These are phyloP conservation scores for Pogonomyrmex californicus DNA, from an alignment of 1,140 invertebrate species.

Conservation along the genomic window DNA sequence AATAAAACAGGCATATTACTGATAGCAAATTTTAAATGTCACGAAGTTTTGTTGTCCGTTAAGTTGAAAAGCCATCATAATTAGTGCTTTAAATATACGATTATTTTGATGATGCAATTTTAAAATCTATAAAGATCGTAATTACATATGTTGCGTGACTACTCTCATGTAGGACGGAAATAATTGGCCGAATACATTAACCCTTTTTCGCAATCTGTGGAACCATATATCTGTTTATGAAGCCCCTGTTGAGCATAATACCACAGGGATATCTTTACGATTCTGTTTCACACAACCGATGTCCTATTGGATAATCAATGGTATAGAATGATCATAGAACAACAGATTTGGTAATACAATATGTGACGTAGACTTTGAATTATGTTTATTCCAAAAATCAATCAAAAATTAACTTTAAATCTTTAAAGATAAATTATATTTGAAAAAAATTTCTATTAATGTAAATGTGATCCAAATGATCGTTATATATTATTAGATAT, in stretches of 20 bases:
- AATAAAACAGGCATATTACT: too few relatives aligned
- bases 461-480: not conserved
- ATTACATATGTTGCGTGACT: slow-evolving; percentile 28
- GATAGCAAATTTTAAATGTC: too few relatives aligned
- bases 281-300: slow-evolving; percentile 26
- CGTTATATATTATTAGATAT: not conserved
- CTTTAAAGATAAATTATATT: not conserved
- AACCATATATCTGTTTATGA: slow-evolving; percentile 31
- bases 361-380: not conserved
- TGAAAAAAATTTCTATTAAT: not conserved
- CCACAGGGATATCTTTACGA: slow-evolving; percentile 30
- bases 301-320: not conserved
- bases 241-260: slow-evolving; percentile 17
- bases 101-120: not conserved
- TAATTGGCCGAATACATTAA: slow-evolving; percentile 12
- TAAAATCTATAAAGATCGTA: slow-evolving; percentile 38
- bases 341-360: not conserved
- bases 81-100: not conserved
- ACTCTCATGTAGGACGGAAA: slow-evolving; percentile 20
- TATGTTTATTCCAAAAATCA: not conserved
- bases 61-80: not conserved
- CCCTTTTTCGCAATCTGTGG: slow-evolving; percentile 17
- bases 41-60: too few relatives aligned
- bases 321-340: not conserved
- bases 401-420: not conserved